phyloP scores from a whole-genome alignment of 2,888 invertebrate species.

The Xanthostigma xanthostigma region DNA sequence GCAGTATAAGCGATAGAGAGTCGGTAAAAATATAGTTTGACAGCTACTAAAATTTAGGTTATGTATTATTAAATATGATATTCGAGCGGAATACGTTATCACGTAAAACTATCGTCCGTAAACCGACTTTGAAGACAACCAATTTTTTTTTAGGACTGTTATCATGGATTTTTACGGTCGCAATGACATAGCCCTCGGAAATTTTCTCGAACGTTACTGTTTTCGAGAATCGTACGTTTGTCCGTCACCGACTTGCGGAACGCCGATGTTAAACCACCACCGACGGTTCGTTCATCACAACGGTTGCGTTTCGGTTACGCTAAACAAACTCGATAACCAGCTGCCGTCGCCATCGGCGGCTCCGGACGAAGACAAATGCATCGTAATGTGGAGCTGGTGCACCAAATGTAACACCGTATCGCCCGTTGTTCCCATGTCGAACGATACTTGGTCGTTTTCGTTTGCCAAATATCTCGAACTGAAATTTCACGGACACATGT shows the following conservation, averaged over 20 bases:
- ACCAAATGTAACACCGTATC: conserved; percentile 50
- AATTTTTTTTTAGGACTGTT: conserved; percentile 49
- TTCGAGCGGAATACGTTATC: too few relatives aligned
- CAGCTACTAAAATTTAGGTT: too few relatives aligned
- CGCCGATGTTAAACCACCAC: conserved; percentile 76
- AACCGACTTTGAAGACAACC: too few relatives aligned
- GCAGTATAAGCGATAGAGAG: too few relatives aligned
- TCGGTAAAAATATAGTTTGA: too few relatives aligned
- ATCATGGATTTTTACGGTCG: conserved; percentile 91
- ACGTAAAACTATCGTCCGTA: too few relatives aligned
- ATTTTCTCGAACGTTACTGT: conserved; percentile 86
- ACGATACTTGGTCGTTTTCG: conserved; percentile 68
- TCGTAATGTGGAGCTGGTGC: conserved; percentile 78
- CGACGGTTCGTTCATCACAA: conserved; percentile 82
- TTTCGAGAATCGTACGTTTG: conserved; percentile 75
- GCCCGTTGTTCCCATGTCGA: conserved; percentile 59
- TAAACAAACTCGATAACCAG: conserved; percentile 39
- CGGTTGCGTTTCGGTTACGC: conserved; percentile 69
- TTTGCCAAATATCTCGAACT: conserved; percentile 84
- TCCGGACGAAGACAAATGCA: conserved; percentile 28
- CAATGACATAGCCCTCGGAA: conserved; percentile 89
- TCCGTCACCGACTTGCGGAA: conserved; percentile 59
- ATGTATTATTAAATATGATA: too few relatives aligned
- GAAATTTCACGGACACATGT: conserved; percentile 62
- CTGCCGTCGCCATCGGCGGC: conserved; percentile 21